phyloP scores from a whole-genome alignment of 2,113 vertebrate genomes.

The Leuciscus idus region DNA sequence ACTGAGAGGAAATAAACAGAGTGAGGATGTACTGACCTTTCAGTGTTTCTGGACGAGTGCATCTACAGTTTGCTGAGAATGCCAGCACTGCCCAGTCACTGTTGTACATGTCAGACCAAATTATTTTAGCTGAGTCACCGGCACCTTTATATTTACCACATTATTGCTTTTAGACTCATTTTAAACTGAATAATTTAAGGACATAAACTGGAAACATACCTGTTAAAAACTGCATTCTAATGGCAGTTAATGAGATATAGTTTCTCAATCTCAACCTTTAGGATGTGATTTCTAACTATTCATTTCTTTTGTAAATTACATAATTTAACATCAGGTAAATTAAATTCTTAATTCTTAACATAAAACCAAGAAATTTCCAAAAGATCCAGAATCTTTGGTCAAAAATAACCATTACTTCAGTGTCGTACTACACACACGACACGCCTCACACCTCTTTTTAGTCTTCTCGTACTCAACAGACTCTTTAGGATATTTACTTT shows the following conservation, averaged over 20 bases:
- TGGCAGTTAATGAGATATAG: background rate
- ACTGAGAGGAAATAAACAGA: slow-evolving; percentile 35
- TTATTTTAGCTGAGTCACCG: slow-evolving; percentile 24
- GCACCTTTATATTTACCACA: slow-evolving; percentile 36
- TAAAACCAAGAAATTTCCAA: background rate
- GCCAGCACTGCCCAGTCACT: slow-evolving; percentile 38
- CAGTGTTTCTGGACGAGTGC: slow-evolving; percentile 53
- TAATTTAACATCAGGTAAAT: background rate
- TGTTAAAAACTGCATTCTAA: background rate
- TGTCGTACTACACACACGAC: too few species aligned
- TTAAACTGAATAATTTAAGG: background rate
- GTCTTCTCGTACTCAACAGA: background rate
- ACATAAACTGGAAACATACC: background rate
- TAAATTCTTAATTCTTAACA: too few species aligned
- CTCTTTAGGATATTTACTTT: slow-evolving; percentile 3
- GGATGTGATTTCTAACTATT: background rate
- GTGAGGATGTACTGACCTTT: slow-evolving; percentile 56
- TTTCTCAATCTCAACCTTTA: background rate
- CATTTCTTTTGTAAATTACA: background rate
- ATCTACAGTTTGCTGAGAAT: slow-evolving; percentile 37
- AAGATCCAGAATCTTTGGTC: background rate
- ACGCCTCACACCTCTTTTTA: background rate
- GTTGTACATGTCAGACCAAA: slow-evolving; percentile 36
- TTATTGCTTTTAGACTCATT: background rate
- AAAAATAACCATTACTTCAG: slow-evolving; percentile 6